These are phyloP conservation scores for Mustelus asterias DNA, from an alignment of 2,113 vertebrate genomes.

Conservation along the genomic window DNA sequence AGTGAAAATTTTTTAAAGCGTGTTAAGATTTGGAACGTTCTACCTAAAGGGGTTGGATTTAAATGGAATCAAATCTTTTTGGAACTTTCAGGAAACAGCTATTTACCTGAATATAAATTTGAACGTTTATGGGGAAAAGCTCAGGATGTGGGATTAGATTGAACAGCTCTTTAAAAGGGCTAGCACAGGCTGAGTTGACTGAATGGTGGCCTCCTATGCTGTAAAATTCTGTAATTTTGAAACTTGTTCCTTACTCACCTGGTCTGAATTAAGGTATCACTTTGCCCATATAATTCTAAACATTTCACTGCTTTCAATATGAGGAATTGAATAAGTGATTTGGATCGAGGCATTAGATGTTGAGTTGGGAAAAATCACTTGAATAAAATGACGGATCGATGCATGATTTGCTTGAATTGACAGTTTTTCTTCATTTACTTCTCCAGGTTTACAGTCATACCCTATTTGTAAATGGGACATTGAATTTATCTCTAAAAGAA, in stretches of 20 bases:
- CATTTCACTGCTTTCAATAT: not conserved
- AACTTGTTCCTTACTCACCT: not conserved
- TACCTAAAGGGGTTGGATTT: not conserved
- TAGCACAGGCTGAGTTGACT: not conserved
- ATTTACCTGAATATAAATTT: not conserved
- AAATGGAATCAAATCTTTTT: not conserved
- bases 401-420: not conserved
- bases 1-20: too few relatives aligned
- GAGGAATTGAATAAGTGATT: not conserved
- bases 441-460: not conserved
- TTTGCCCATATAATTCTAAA: not conserved
- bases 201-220: too few relatives aligned
- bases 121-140: not conserved
- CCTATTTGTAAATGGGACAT: not conserved
- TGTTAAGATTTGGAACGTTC: too few relatives aligned
- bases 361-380: not conserved
- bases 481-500: not conserved
- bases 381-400: not conserved
- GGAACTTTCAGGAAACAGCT: not conserved
- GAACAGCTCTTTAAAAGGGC: not conserved
- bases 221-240: not conserved
- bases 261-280: not conserved
- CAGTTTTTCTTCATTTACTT: not conserved
- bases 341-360: not conserved
- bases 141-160: not conserved